Conservation (phyloP, 2,797 vertebrate genomes). For the Gadopsis marmoratus region DNA sequence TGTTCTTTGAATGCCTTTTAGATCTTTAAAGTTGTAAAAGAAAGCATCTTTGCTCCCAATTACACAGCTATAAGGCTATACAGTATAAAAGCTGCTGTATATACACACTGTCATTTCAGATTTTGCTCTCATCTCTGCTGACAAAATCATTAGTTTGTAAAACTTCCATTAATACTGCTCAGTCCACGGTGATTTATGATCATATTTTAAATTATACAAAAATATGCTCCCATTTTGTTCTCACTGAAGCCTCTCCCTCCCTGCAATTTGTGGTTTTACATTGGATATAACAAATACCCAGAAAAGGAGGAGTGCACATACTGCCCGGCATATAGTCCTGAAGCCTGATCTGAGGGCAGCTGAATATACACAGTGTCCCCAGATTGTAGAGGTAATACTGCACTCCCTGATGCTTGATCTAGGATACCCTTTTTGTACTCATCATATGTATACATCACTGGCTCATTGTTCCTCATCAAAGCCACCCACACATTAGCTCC, state of each 20-base stretch:
- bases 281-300: slow-evolving; percentile 98
- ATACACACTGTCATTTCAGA: slow-evolving; percentile 24
- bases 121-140: slow-evolving; percentile 37
- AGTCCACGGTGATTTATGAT: slow-evolving; percentile 39
- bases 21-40: slow-evolving; percentile 34
- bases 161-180: slow-evolving; percentile 40
- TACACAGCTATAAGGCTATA: slow-evolving; percentile 29
- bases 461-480: slow-evolving; percentile 96
- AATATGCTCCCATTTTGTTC: slow-evolving; percentile 28
- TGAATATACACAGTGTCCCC: slow-evolving; percentile 96
- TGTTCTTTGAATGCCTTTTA: slow-evolving; percentile 28
- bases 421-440: slow-evolving; percentile 98
- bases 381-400: slow-evolving; percentile 91
- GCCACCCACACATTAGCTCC: slow-evolving; percentile 98
- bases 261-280: slow-evolving; percentile 84
- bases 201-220: slow-evolving; percentile 39
- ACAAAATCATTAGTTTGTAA: slow-evolving; percentile 34
- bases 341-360: slow-evolving; percentile 96
- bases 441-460: slow-evolving; percentile 98
- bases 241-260: slow-evolving; percentile 22
- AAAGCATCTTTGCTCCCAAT: slow-evolving; percentile 29
- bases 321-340: slow-evolving; percentile 97
- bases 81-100: slow-evolving; percentile 46
- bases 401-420: slow-evolving; percentile 98
- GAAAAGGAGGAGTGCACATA: slow-evolving; percentile 99